Evolutionary conservation across 2,888 invertebrate genomes (phyloP).

Genomic region (Calameuta pallipes): DNA sequence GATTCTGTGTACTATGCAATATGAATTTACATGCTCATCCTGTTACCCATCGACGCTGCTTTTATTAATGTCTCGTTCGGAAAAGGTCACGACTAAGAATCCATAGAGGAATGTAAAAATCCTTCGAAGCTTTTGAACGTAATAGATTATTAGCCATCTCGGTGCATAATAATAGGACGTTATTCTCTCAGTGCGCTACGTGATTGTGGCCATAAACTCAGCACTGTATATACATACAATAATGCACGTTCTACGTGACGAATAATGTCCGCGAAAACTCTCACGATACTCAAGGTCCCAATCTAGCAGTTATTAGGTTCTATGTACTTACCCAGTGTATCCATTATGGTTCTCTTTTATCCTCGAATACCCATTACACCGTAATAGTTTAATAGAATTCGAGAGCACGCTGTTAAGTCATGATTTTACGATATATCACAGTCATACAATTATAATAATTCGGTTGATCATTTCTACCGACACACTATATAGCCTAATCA

Average conservation of each 20-base stretch:
- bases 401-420: neutral
- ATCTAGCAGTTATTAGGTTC: neutral
- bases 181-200: neutral
- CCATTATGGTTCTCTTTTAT: neutral
- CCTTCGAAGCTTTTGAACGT: neutral
- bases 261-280: conserved; percentile 2
- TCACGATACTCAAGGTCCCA: conserved; percentile 3
- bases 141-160: neutral
- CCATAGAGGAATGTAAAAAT: neutral
- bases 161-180: neutral
- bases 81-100: neutral
- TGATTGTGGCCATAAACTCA: neutral
- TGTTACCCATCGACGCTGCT: neutral
- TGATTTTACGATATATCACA: neutral
- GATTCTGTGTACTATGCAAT: too few species aligned
- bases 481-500: neutral
- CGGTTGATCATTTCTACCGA: neutral
- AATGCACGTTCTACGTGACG: neutral
- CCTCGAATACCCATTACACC: too few species aligned
- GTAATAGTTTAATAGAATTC: neutral
- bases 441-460: neutral
- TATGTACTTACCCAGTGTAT: neutral
- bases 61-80: neutral
- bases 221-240: neutral
- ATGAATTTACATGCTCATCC: too few species aligned